phyloP scores from a whole-genome alignment of 2,888 invertebrate species.

The Drosophila infuscata region DNA sequence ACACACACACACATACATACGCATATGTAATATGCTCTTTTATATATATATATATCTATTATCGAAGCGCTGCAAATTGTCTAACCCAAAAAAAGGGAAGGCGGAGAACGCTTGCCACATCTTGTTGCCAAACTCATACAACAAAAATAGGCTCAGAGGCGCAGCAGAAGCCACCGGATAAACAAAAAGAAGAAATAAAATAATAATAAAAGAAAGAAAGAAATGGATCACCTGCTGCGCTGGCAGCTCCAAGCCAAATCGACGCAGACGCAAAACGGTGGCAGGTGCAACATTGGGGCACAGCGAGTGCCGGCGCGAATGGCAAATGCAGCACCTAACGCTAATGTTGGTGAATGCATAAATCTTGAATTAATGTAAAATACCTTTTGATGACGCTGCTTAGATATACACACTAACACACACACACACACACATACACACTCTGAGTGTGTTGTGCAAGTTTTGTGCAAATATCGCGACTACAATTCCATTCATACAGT shows the following conservation, averaged over 20 bases:
- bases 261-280: conserved; percentile 46
- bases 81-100: conserved; percentile 37
- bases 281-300: conserved; percentile 34
- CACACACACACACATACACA: conserved; percentile 22
- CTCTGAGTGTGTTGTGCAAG: conserved; percentile 61
- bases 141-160: conserved; percentile 54
- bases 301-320: conserved; percentile 61
- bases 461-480: conserved; percentile 48
- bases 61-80: conserved; percentile 74
- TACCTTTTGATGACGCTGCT: conserved; percentile 80
- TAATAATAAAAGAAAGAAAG: conserved; percentile 34
- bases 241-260: conserved; percentile 47
- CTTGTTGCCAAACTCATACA: conserved; percentile 67
- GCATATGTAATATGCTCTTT: conserved; percentile 40
- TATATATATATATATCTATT: conserved; percentile 60
- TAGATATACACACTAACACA: conserved; percentile 49
- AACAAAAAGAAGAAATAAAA: conserved; percentile 30
- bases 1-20: conserved; percentile 21
- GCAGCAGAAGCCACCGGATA: conserved; percentile 68
- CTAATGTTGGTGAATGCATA: conserved; percentile 73
- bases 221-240: conserved; percentile 80
- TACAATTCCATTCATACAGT: conserved; percentile 78
- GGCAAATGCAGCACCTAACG: conserved; percentile 75
- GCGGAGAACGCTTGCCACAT: conserved; percentile 43
- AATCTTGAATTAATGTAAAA: conserved; percentile 83